phyloP scores from a whole-genome alignment of 2,113 vertebrate species.

The Barnardius zonarius region DNA sequence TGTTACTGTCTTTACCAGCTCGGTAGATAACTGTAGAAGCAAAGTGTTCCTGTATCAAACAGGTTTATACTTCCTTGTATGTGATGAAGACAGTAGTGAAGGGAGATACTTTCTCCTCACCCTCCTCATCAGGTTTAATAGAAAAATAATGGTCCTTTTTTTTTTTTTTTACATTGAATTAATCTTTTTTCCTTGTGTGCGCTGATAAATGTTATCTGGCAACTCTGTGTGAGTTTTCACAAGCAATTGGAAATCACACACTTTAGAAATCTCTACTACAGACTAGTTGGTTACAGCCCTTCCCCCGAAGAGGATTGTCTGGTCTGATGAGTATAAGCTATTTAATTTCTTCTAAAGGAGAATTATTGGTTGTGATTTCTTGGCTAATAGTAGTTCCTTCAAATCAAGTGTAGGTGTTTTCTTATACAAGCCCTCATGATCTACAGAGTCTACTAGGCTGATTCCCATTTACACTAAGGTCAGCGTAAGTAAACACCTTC shows the following conservation, averaged over 20 bases:
- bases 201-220: slow-evolving; percentile 28
- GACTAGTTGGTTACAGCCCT: background rate
- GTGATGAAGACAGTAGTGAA: background rate
- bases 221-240: background rate
- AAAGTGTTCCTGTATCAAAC: background rate
- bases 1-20: background rate
- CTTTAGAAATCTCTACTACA: background rate
- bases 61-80: background rate
- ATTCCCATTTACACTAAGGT: background rate
- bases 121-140: background rate
- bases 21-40: background rate
- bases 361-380: background rate
- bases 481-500: background rate
- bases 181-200: background rate
- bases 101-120: background rate
- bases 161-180: background rate
- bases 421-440: background rate
- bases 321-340: slow-evolving; percentile 26
- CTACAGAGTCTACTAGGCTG: background rate
- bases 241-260: background rate
- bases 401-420: background rate
- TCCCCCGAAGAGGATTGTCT: background rate
- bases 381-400: background rate
- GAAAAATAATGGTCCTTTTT: background rate
- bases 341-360: slow-evolving; percentile 1